Evolutionary conservation across 2,797 vertebrate species (phyloP).

Genomic region (Acipenser ruthenus): DNA sequence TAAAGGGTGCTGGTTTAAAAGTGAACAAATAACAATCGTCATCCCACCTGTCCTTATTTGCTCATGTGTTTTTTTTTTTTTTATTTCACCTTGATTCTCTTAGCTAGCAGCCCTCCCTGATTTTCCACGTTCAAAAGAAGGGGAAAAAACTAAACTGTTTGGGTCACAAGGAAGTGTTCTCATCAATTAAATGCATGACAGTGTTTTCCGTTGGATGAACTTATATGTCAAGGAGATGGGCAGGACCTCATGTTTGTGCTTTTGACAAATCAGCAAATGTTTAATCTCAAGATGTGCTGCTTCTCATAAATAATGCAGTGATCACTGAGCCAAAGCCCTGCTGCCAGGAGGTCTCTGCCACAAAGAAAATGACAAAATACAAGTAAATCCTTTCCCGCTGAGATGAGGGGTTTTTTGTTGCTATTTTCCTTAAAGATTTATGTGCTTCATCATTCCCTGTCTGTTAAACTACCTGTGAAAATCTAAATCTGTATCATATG

Average conservation of each 20-base stretch:
- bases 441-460: slow-evolving; percentile 10
- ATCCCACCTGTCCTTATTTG: neutral
- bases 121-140: slow-evolving; percentile 26
- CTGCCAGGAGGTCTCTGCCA: slow-evolving; percentile 36
- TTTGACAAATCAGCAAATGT: slow-evolving; percentile 88
- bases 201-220: slow-evolving; percentile 63
- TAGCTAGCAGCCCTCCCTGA: slow-evolving; percentile 23
- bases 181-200: slow-evolving; percentile 70
- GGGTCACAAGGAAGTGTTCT: slow-evolving; percentile 48
- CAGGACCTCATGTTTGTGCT: slow-evolving; percentile 72
- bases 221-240: slow-evolving; percentile 74
- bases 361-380: slow-evolving; percentile 26
- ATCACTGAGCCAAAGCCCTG: slow-evolving; percentile 32
- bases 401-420: slow-evolving; percentile 5
- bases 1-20: too few species aligned
- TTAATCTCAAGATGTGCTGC: slow-evolving; percentile 72
- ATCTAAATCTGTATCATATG: slow-evolving; percentile 4
- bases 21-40: too few species aligned
- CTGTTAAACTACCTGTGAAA: slow-evolving; percentile 14
- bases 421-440: slow-evolving; percentile 13
- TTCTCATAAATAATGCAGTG: slow-evolving; percentile 80
- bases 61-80: slow-evolving; percentile 17
- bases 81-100: slow-evolving; percentile 57
- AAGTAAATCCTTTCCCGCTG: slow-evolving; percentile 30
- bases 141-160: slow-evolving; percentile 22